Evolutionary conservation across 2,888 invertebrate species (phyloP).

Genomic region (Keiferia lycopersicella): DNA sequence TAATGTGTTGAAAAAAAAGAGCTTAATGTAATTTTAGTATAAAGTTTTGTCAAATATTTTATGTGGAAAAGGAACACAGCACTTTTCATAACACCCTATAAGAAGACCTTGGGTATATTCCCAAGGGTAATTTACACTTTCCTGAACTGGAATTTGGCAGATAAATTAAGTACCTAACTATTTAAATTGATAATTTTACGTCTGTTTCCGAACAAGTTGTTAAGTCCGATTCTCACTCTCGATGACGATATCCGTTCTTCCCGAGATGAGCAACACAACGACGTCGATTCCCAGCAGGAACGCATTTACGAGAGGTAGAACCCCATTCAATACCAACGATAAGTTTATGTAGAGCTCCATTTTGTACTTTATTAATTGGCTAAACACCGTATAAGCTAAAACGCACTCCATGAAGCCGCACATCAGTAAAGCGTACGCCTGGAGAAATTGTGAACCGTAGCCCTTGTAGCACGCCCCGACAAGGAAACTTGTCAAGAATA

Average conservation of each 20-base stretch:
- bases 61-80: too few relatives aligned
- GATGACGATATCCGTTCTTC: not conserved
- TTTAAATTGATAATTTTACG: too few relatives aligned
- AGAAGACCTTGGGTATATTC: too few relatives aligned
- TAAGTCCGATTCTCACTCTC: not conserved
- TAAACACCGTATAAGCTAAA: conserved; percentile 51
- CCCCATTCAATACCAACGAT: conserved; percentile 53
- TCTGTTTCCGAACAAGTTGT: not conserved
- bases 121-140: too few relatives aligned
- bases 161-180: too few relatives aligned
- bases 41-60: too few relatives aligned
- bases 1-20: too few relatives aligned
- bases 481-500: conserved; percentile 47
- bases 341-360: conserved; percentile 35
- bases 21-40: too few relatives aligned
- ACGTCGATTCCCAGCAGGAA: not conserved
- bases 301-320: conserved; percentile 45
- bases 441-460: conserved; percentile 39
- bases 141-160: too few relatives aligned
- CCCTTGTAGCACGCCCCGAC: not conserved
- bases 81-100: too few relatives aligned
- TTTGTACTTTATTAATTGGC: conserved; percentile 38
- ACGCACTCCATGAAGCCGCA: conserved; percentile 50
- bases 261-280: not conserved
- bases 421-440: conserved; percentile 51